Evolutionary conservation across 2,888 invertebrate species (phyloP).

Genomic region (Tenthredo amoena): DNA sequence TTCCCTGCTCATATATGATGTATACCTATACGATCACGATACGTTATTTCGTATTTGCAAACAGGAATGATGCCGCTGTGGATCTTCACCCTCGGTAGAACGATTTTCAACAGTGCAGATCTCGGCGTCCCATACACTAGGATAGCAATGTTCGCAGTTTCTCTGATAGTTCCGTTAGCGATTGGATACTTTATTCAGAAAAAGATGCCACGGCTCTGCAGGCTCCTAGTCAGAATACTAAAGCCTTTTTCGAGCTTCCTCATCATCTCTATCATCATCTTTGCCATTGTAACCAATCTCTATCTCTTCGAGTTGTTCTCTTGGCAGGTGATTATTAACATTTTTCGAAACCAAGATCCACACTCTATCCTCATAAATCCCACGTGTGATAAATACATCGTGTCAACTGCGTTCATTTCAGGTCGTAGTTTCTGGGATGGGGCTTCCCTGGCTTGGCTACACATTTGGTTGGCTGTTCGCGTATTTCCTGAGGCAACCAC

Average conservation of each 20-base stretch:
- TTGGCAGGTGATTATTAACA: conserved; percentile 85
- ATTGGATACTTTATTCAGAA: conserved; percentile 86
- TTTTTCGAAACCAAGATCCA: neutral
- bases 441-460: conserved; percentile 92
- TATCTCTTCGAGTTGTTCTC: conserved; percentile 94
- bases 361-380: neutral
- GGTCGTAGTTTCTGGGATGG: conserved; percentile 90
- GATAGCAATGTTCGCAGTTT: conserved; percentile 87
- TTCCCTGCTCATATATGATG: neutral
- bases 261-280: conserved; percentile 90
- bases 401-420: conserved; percentile 73
- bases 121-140: conserved; percentile 89
- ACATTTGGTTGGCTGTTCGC: conserved; percentile 84
- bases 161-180: conserved; percentile 87
- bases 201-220: conserved; percentile 84
- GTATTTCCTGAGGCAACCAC: conserved; percentile 81
- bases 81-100: conserved; percentile 91
- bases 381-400: neutral
- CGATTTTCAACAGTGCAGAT: conserved; percentile 86
- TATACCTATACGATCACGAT: neutral
- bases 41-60: neutral
- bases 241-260: conserved; percentile 91
- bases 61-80: conserved; percentile 93
- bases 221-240: conserved; percentile 87
- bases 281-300: conserved; percentile 93